Evolutionary conservation across 2,113 vertebrate genomes (phyloP).

Genomic region (Eurystomus gularis): DNA sequence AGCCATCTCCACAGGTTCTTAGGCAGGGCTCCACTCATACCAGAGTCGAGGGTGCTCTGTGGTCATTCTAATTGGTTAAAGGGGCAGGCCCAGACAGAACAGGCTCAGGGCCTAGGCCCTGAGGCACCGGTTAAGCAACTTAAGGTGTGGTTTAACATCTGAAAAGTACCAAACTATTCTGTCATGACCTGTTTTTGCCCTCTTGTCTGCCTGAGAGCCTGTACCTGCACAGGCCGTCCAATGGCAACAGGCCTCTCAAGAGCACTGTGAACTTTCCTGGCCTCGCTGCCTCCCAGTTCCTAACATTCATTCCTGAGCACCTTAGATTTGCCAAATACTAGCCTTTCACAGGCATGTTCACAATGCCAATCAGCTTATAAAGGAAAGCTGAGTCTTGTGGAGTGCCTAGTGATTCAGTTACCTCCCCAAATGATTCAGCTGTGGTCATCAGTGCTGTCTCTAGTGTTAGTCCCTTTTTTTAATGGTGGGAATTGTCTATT

Average conservation of each 20-base stretch:
- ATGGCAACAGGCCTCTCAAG: background rate
- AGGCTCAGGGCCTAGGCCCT: no score
- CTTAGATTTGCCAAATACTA: background rate
- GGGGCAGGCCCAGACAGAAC: no score
- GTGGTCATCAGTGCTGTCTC: background rate
- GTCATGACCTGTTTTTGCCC: no score
- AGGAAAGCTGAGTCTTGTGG: background rate
- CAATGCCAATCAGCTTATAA: background rate
- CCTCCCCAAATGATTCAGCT: background rate
- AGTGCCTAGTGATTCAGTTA: background rate
- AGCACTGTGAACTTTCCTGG: accelerated
- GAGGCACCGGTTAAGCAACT: no score
- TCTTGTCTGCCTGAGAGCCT: no score
- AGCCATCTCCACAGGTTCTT: no score
- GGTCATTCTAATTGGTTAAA: no score
- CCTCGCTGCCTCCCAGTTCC: background rate
- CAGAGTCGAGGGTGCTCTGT: no score
- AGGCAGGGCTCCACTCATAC: no score
- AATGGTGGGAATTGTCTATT: background rate
- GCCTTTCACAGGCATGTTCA: background rate
- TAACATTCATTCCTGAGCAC: background rate
- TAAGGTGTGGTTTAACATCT: no score
- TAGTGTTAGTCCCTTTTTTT: background rate
- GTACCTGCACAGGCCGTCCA: background rate
- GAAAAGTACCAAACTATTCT: no score